Conservation (phyloP, 2,888 invertebrate genomes). For the Pollenia labialis region DNA sequence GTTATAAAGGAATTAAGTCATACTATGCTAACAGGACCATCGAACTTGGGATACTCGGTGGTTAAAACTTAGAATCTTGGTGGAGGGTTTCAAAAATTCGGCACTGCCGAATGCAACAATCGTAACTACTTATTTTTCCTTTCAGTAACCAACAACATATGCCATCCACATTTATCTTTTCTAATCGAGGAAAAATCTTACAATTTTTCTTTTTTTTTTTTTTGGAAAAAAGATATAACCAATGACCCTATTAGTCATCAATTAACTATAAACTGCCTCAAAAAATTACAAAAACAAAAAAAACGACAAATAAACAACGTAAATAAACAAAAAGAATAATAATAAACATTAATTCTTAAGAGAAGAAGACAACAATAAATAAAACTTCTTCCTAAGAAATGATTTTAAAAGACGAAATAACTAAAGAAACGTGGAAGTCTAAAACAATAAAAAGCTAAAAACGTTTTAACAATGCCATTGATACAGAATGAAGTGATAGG, state of each 20-base stretch:
- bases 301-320: constrained; percentile 33
- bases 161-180: constrained; percentile 48
- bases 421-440: neutral
- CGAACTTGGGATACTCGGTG: too few species aligned
- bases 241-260: constrained; percentile 71
- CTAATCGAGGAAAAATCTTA: constrained; percentile 3
- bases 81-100: too few species aligned
- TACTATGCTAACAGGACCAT: too few species aligned
- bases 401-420: constrained; percentile 13
- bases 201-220: neutral
- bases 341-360: constrained; percentile 33
- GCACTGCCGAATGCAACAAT: too few species aligned
- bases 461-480: constrained; percentile 36
- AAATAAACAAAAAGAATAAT: constrained; percentile 44
- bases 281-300: constrained; percentile 30
- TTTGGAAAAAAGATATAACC: constrained; percentile 48
- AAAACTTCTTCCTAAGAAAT: neutral
- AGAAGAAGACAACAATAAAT: constrained; percentile 1
- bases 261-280: constrained; percentile 69
- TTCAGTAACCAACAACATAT: constrained; percentile 2
- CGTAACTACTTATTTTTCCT: neutral
- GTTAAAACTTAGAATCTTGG: too few species aligned
- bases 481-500: neutral
- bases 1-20: too few species aligned
- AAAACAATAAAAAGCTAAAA: constrained; percentile 45